Evolutionary conservation across 2,888 invertebrate genomes (phyloP).

Genomic region (Drosophila leonis): DNA sequence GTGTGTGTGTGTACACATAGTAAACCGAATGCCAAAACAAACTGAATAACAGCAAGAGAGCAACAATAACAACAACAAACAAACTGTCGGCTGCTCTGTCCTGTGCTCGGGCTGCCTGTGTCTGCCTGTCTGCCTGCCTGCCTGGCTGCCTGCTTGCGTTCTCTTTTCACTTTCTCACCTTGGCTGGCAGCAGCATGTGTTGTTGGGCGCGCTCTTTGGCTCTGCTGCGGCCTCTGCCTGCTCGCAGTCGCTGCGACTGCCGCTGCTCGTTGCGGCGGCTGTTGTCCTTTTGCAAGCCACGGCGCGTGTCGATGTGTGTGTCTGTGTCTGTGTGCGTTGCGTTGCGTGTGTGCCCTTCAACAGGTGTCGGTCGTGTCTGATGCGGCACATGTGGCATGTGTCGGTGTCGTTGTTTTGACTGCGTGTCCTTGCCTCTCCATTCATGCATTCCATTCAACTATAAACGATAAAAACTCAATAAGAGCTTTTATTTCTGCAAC

Average conservation of each 20-base stretch:
- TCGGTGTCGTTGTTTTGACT: slow-evolving; percentile 61
- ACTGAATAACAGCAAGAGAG: slow-evolving; percentile 53
- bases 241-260: slow-evolving; percentile 33
- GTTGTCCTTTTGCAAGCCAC: slow-evolving; percentile 68
- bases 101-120: slow-evolving; percentile 12
- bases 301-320: slow-evolving; percentile 67
- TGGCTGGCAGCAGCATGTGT: slow-evolving; percentile 65
- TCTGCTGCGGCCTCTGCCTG: slow-evolving; percentile 38
- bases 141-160: slow-evolving; percentile 5
- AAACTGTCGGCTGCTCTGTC: slow-evolving; percentile 27
- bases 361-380: slow-evolving; percentile 71
- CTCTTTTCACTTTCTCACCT: slow-evolving; percentile 52
- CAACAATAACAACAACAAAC: slow-evolving; percentile 27
- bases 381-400: slow-evolving; percentile 60
- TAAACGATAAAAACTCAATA: slow-evolving; percentile 27
- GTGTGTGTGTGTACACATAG: slow-evolving; percentile 40
- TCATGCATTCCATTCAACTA: slow-evolving; percentile 51
- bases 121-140: slow-evolving; percentile 8
- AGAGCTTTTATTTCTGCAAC: slow-evolving; percentile 42
- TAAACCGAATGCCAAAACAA: slow-evolving; percentile 66
- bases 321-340: slow-evolving; percentile 39
- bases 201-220: slow-evolving; percentile 45
- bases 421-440: slow-evolving; percentile 61
- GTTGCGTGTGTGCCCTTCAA: slow-evolving; percentile 68
- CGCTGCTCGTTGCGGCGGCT: slow-evolving; percentile 63